phyloP scores from a whole-genome alignment of 1,140 invertebrate genomes.

The Amyelois transitella region DNA sequence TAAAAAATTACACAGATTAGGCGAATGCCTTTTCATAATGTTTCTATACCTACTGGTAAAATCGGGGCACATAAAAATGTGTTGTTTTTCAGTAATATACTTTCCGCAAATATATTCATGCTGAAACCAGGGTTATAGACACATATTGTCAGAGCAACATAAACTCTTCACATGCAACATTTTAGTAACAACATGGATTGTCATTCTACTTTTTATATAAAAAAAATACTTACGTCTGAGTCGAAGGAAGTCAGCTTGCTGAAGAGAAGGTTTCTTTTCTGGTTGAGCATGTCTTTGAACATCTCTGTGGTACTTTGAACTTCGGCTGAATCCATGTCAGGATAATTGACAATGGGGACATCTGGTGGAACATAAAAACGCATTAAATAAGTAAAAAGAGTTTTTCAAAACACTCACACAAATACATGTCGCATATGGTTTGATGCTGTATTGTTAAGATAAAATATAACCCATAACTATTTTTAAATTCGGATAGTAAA shows the following conservation, averaged over 20 bases:
- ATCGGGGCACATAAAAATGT: no score
- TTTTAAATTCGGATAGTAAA: no score
- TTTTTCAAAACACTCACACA: neutral
- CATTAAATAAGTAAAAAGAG: no score
- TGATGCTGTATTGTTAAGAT: neutral
- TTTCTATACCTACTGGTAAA: no score
- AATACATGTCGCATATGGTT: neutral
- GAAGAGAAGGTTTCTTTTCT: constrained; percentile 89
- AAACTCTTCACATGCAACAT: constrained; percentile 24
- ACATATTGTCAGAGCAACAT: neutral
- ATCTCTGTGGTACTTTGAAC: constrained; percentile 88
- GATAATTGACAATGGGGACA: constrained; percentile 59
- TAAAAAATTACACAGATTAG: no score
- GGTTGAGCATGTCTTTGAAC: constrained; percentile 91
- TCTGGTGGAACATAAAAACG: constrained; percentile 36
- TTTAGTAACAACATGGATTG: constrained; percentile 20
- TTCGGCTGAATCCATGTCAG: constrained; percentile 72
- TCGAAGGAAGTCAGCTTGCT: constrained; percentile 92
- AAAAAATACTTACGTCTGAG: constrained; percentile 83
- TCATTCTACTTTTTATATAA: neutral
- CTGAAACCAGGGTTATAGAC: constrained; percentile 7
- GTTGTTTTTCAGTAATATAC: no score
- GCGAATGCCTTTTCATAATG: no score
- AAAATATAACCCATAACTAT: neutral
- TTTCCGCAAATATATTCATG: constrained; percentile 3